phyloP scores from a whole-genome alignment of 2,888 invertebrate genomes.

The Galeopsomyia nigrocyanea region DNA sequence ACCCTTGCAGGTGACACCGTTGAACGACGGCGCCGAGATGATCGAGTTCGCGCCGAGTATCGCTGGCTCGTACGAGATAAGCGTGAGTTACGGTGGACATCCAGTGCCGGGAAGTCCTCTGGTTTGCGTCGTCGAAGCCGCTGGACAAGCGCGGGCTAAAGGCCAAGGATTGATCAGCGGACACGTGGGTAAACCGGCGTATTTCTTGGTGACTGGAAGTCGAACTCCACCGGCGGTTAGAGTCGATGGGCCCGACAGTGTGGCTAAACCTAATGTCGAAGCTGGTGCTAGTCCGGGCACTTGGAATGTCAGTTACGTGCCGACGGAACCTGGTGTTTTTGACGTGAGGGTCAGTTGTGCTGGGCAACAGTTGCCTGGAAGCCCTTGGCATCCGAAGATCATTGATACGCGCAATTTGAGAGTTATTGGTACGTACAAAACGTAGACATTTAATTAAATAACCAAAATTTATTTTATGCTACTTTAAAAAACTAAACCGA shows the following conservation, averaged over 20 bases:
- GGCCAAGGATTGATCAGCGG: conserved; percentile 74
- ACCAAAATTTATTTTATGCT: no score
- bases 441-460: no score
- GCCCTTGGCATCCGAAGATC: conserved; percentile 85
- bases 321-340: conserved; percentile 92
- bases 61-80: conserved; percentile 80
- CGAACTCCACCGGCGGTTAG: conserved; percentile 67
- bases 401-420: conserved; percentile 73
- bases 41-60: conserved; percentile 89
- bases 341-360: conserved; percentile 85
- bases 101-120: conserved; percentile 70
- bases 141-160: conserved; percentile 73
- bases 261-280: conserved; percentile 73
- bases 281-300: conserved; percentile 80
- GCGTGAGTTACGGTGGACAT: conserved; percentile 76
- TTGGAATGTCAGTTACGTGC: conserved; percentile 91
- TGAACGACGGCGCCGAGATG: conserved; percentile 79
- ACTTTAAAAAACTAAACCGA: no score
- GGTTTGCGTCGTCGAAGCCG: conserved; percentile 73
- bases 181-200: conserved; percentile 70
- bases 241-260: conserved; percentile 75
- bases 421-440: conserved; percentile 68
- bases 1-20: conserved; percentile 81
- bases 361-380: conserved; percentile 76
- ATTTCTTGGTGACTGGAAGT: conserved; percentile 69